These are phyloP conservation scores for Fulica atra DNA, from an alignment of 2,113 vertebrate genomes.

Conservation along the genomic window DNA sequence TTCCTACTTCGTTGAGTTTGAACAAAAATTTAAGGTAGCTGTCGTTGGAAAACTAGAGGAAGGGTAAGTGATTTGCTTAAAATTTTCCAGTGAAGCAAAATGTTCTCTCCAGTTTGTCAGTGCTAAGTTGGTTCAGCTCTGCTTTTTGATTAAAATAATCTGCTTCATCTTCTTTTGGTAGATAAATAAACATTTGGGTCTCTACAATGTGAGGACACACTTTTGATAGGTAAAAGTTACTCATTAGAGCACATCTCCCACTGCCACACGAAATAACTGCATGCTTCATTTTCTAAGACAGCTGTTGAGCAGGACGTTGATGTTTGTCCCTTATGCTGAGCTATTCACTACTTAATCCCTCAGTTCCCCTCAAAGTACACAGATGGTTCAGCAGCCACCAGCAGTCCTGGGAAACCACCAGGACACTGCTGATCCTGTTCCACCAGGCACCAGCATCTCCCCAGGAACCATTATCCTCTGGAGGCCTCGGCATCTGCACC, in stretches of 20 bases:
- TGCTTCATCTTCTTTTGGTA: not conserved
- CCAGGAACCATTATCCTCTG: not conserved
- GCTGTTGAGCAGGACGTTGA: not conserved
- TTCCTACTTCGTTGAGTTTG: constrained; percentile 85
- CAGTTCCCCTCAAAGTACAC: not conserved
- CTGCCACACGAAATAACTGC: not conserved
- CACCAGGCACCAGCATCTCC: not conserved
- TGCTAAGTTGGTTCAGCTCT: not conserved
- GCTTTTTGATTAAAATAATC: not conserved
- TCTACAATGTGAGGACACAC: not conserved
- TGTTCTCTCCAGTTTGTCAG: not conserved
- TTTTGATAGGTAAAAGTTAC: not conserved
- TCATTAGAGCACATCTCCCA: not conserved
- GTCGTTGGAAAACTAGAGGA: constrained; percentile 83
- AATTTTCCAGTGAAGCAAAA: not conserved
- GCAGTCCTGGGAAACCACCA: not conserved
- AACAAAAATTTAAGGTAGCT: constrained; percentile 76
- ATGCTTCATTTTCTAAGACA: not conserved
- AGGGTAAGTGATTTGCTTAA: constrained; percentile 80
- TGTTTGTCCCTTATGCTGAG: not conserved
- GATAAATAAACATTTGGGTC: not conserved
- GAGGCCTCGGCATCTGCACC: not conserved
- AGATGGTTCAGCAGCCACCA: not conserved
- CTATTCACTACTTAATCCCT: not conserved
- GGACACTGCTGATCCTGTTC: not conserved